Evolutionary conservation across 35 echinoderm and acorn worm species (phyloP).

Genomic region (Nesometra sesokonis): DNA sequence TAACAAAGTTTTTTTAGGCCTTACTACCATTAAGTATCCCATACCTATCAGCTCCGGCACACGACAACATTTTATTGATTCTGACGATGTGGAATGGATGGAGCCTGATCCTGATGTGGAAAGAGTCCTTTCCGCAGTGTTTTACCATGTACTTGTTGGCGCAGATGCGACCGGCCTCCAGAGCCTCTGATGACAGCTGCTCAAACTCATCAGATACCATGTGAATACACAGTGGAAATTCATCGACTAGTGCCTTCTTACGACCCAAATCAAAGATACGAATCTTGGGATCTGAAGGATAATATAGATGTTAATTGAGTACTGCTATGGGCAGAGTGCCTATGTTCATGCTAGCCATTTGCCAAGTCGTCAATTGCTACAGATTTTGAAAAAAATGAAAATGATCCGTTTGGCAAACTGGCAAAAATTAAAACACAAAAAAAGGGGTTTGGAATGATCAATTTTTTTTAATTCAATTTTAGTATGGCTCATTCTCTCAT

Average conservation of each 20-base stretch:
- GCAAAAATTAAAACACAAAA: too few relatives aligned
- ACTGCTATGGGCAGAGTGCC: too few relatives aligned
- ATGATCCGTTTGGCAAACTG: too few relatives aligned
- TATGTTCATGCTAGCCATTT: too few relatives aligned
- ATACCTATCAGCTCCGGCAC: slow-evolving; percentile 99
- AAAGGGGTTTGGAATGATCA: too few relatives aligned
- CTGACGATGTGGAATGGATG: slow-evolving; percentile 97
- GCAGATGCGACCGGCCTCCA: slow-evolving; percentile 98
- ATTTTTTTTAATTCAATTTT: too few relatives aligned
- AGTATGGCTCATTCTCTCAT: too few relatives aligned
- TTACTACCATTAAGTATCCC: too few relatives aligned
- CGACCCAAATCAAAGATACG: slow-evolving; percentile 97
- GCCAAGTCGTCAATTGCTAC: too few relatives aligned
- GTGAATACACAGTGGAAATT: slow-evolving; percentile 89
- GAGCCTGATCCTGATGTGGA: slow-evolving; percentile 89
- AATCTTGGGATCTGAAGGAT: slow-evolving; percentile 97
- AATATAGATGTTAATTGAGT: too few relatives aligned
- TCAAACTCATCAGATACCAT: slow-evolving; percentile 96
- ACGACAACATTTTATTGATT: slow-evolving; percentile 99
- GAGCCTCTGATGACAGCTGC: slow-evolving; percentile 95
- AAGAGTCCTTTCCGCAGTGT: slow-evolving; percentile 86
- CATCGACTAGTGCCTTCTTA: slow-evolving; percentile 97
- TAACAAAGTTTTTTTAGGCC: too few relatives aligned
- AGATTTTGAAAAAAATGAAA: too few relatives aligned
- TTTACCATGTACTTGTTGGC: slow-evolving; percentile 99